Percentiles rank a stretch among this genome's conserved stretches.
phyloP scores from a whole-genome alignment of 2,888 invertebrate species.

The Norana najaformis region DNA sequence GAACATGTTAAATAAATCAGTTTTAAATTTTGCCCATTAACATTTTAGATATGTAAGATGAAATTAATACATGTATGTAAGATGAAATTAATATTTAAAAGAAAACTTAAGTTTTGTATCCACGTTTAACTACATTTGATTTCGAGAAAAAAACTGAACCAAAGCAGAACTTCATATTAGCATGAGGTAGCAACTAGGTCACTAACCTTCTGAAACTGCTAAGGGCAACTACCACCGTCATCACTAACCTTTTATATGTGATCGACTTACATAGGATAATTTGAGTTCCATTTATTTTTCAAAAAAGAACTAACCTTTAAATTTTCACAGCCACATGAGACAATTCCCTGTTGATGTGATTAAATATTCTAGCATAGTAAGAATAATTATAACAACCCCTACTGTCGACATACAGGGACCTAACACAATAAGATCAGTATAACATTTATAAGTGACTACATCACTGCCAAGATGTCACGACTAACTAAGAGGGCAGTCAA shows the following conservation, averaged over 20 bases:
- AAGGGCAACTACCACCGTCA: background rate
- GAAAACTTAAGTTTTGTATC: background rate
- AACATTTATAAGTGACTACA: no score
- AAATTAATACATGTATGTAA: background rate
- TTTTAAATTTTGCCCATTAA: background rate
- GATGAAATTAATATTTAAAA: background rate
- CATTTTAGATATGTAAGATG: background rate
- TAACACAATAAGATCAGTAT: background rate
- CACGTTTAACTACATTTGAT: background rate
- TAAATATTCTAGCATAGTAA: background rate
- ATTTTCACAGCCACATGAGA: background rate
- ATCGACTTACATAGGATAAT: background rate
- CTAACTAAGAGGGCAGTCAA: background rate
- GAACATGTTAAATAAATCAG: background rate
- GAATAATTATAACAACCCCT: background rate
- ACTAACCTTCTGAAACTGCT: background rate
- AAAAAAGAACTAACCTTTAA: conserved; percentile 19
- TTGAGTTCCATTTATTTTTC: background rate
- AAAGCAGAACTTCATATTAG: background rate
- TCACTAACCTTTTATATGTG: conserved; percentile 16
- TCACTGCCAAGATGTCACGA: background rate
- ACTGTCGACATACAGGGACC: background rate
- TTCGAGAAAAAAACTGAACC: background rate
- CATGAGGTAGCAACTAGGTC: background rate
- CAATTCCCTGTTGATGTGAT: background rate